Evolutionary conservation across 2,888 invertebrate genomes (phyloP), one percentile per base, ranked within the genome.

Genomic region (Stramonita haemastoma): DNA sequence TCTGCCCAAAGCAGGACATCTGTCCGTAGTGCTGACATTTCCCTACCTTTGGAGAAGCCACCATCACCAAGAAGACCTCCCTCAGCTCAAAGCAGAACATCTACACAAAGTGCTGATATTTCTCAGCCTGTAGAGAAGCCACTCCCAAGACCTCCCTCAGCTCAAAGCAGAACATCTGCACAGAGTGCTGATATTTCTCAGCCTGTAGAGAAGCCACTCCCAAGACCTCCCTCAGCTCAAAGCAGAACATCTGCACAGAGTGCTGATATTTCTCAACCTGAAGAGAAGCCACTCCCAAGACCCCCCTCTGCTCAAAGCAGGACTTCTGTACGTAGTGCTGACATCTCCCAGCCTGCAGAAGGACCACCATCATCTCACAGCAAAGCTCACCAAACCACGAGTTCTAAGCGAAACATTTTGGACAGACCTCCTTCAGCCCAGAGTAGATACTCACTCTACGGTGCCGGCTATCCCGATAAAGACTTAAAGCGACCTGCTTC

Each of bases 381-480:
- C 79, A 79, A 22, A 34, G 34, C 79, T 79, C 57, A 57, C 15
- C 57, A 22, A 17, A 29, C 29, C n/a, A 29, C 84, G 17, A 29
- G 57, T 46, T 85, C 84, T 57, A 15, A 15, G 19, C 81, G 36
- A 29, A 26, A 83, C 36, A 83, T 46, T 11, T 15, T 46, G 36
- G 57, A 29, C n/a, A 57, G 84, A 57, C 84, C 84, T 19, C 57
- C 32, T 13, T 85, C 84, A 56, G 84, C 84, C 57, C 84, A 85
- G 57, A 85, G 84, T 29, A 85, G 29, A 85, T 13, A 15, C n/a
- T 85, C 84, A 17, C 57, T 85, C n/a, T 85, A 85, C 57, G 84
- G 84, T 46, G 84, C 84, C 6, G 84, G 84, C 29, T 85, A 29
- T 32, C n/a, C 84, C 17, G 57, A 85, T 29, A 85, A 83, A 83